Conservation (phyloP, 2,797 vertebrate genomes). For the Mormyrus hasselquistii region DNA sequence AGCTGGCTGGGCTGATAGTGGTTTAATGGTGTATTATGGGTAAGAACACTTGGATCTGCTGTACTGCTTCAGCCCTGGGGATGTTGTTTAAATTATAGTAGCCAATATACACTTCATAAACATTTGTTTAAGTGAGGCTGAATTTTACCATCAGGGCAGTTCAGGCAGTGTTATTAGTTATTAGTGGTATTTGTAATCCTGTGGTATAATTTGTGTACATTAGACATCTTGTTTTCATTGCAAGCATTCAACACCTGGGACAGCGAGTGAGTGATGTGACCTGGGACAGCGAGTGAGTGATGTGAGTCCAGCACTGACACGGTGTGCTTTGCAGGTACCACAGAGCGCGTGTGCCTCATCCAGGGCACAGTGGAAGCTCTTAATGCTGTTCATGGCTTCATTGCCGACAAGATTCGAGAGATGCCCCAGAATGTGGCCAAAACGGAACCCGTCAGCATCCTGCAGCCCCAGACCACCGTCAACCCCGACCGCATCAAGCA, state of each 20-base stretch:
- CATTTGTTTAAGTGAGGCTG: neutral
- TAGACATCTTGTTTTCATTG: neutral
- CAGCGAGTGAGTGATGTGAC: neutral
- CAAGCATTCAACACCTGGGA: neutral
- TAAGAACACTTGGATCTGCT: neutral
- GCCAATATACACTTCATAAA: neutral
- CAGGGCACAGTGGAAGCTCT: constrained; percentile 97
- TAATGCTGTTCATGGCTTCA: constrained; percentile 98
- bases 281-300: neutral
- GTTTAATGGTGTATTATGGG: neutral
- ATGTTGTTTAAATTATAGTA: neutral
- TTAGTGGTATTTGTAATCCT: neutral
- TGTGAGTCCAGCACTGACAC: neutral
- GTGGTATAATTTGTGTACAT: neutral
- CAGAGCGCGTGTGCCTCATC: constrained; percentile 97
- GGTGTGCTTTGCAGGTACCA: constrained; percentile 72
- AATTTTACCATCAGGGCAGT: neutral
- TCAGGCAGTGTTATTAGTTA: neutral
- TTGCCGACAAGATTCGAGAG: constrained; percentile 97
- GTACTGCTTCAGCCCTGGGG: neutral
- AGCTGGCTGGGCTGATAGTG: neutral
- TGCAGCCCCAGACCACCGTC: constrained; percentile 97
- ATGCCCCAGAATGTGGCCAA: constrained; percentile 99
- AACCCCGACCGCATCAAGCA: constrained; percentile 99
- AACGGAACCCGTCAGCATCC: constrained; percentile 96